Evolutionary conservation across 1,140 invertebrate species (phyloP).

Genomic region (Apis florea): DNA sequence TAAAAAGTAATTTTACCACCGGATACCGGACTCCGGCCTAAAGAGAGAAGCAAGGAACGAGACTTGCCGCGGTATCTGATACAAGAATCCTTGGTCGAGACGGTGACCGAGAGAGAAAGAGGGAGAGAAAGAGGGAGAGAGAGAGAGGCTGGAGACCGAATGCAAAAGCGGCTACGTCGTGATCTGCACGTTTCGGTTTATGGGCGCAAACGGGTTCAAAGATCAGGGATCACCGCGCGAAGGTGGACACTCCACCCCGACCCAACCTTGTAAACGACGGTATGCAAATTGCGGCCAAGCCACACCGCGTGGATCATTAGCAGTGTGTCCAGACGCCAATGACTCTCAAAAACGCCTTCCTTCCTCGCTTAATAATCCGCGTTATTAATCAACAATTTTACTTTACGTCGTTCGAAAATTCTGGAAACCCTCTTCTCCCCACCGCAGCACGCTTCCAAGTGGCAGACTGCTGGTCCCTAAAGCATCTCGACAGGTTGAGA

Average conservation of each 20-base stretch:
- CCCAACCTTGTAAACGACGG: constrained; percentile 46
- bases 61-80: constrained; percentile 1
- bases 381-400: constrained; percentile 68
- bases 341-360: constrained; percentile 15
- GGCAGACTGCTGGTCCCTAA: constrained; percentile 28
- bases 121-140: too few relatives aligned
- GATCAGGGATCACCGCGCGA: constrained; percentile 48
- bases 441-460: constrained; percentile 58
- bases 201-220: constrained; percentile 37
- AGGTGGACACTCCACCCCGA: constrained; percentile 13
- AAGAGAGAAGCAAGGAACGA: constrained; percentile 19
- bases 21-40: constrained; percentile 6
- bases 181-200: constrained; percentile 47
- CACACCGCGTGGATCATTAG: constrained; percentile 61
- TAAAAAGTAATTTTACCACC: neutral
- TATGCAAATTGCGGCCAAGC: constrained; percentile 64
- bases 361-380: too few relatives aligned
- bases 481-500: constrained; percentile 50
- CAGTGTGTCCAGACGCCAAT: constrained; percentile 19
- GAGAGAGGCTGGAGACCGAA: neutral
- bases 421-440: constrained; percentile 11
- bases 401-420: constrained; percentile 9
- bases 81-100: neutral
- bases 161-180: constrained; percentile 8
- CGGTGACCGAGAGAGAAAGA: neutral